phyloP scores from a whole-genome alignment of 2,888 invertebrate species.

The Penaeus monodon region DNA sequence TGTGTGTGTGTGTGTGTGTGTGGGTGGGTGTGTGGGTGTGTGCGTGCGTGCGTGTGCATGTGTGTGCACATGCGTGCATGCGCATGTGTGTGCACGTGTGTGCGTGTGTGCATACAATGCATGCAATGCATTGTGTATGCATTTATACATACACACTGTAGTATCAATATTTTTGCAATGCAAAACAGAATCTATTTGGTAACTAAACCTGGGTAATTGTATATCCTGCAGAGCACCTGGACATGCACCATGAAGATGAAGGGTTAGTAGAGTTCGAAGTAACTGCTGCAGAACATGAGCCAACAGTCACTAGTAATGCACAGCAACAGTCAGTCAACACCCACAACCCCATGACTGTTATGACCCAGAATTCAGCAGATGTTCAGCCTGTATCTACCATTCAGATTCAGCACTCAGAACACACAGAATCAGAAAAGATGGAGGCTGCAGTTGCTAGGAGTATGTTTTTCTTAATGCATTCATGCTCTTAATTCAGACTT shows the following conservation, averaged over 20 bases:
- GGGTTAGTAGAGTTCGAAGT: conserved; percentile 43
- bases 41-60: no score
- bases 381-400: not conserved
- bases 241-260: conserved; percentile 15
- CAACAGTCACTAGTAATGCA: conserved; percentile 11
- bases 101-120: no score
- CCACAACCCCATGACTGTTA: conserved; percentile 7
- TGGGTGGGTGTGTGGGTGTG: no score
- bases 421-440: not conserved
- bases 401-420: not conserved
- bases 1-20: no score
- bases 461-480: no score
- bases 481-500: not conserved
- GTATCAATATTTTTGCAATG: no score
- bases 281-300: conserved; percentile 30
- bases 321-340: not conserved
- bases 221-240: conserved; percentile 7
- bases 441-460: no score
- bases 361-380: not conserved
- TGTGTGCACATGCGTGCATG: no score
- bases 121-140: no score
- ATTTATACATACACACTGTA: no score
- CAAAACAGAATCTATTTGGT: not conserved
- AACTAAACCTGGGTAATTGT: not conserved
- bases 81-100: no score